phyloP scores from a whole-genome alignment of 2,797 vertebrate species.

The Tokudaia muenninki region DNA sequence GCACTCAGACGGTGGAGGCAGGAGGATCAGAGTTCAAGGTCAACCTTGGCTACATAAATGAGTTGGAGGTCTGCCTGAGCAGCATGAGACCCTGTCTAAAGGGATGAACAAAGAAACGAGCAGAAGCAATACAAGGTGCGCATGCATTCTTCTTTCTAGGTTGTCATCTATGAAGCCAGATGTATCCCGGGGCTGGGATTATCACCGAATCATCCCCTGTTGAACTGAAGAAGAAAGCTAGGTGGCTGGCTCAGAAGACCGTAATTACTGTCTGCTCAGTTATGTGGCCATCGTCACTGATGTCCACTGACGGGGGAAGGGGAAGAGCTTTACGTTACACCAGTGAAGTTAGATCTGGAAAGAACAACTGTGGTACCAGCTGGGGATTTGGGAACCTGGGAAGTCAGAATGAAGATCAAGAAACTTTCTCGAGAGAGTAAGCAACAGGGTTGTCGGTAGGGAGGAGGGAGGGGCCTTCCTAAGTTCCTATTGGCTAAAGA shows the following conservation, averaged over 20 bases:
- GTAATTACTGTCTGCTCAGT: fast-evolving
- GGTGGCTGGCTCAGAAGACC: neutral
- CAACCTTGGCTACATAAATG: neutral
- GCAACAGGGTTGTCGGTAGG: neutral
- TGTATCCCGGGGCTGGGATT: neutral
- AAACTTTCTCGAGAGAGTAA: neutral
- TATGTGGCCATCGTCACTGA: neutral
- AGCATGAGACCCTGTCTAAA: neutral
- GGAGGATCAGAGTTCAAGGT: neutral
- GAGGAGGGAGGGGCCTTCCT: neutral
- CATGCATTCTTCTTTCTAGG: neutral
- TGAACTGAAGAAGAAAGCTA: neutral
- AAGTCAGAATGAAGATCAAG: neutral
- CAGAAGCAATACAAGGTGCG: too few species aligned
- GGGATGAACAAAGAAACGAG: neutral
- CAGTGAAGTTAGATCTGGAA: neutral
- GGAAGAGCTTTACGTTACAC: neutral
- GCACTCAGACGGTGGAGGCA: neutral
- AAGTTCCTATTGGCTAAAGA: neutral
- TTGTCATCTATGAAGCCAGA: neutral
- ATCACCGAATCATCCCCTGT: neutral
- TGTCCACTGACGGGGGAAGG: neutral
- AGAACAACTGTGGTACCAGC: too few species aligned
- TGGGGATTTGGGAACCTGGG: neutral
- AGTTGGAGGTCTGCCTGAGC: neutral